Percentiles rank a stretch among this genome's conserved stretches.
Conservation (phyloP, 2,797 vertebrate genomes). For the Pteronotus mesoamericanus region DNA sequence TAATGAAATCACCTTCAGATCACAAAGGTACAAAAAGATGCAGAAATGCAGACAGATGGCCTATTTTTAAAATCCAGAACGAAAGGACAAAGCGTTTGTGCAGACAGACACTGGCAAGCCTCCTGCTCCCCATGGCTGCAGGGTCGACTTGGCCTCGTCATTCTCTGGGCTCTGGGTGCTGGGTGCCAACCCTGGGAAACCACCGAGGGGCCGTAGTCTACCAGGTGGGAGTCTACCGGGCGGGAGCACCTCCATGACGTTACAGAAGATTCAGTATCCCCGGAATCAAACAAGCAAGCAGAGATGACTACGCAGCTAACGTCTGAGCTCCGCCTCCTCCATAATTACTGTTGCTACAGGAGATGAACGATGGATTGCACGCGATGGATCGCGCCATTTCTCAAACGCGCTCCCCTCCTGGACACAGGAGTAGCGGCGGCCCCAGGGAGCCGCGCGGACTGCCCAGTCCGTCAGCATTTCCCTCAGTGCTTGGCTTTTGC, state of each 20-base stretch:
- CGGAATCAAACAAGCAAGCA: not conserved
- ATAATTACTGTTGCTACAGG: conserved; percentile 36
- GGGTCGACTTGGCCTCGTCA: not conserved
- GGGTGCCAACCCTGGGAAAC: not conserved
- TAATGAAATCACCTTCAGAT: conserved; percentile 54
- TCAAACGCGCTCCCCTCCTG: conserved; percentile 50
- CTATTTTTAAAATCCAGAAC: conserved; percentile 42
- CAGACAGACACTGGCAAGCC: not conserved
- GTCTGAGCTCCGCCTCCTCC: conserved; percentile 17
- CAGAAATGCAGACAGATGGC: conserved; percentile 5
- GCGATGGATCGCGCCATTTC: conserved; percentile 17
- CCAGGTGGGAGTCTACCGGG: not conserved
- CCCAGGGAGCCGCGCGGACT: conserved; percentile 50
- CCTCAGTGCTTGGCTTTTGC: conserved; percentile 66
- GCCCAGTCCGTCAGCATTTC: conserved; percentile 59
- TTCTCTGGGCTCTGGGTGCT: not conserved
- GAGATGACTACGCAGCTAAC: not conserved
- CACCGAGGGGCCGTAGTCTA: not conserved
- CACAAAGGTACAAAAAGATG: not conserved
- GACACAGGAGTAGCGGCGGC: conserved; percentile 62
- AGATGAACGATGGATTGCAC: conserved; percentile 45
- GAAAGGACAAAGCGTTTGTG: conserved; percentile 8
- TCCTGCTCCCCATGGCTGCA: not conserved
- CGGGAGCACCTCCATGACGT: not conserved
- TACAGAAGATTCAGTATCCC: not conserved